phyloP scores from a whole-genome alignment of 2,113 vertebrate species.

The Channa argus region DNA sequence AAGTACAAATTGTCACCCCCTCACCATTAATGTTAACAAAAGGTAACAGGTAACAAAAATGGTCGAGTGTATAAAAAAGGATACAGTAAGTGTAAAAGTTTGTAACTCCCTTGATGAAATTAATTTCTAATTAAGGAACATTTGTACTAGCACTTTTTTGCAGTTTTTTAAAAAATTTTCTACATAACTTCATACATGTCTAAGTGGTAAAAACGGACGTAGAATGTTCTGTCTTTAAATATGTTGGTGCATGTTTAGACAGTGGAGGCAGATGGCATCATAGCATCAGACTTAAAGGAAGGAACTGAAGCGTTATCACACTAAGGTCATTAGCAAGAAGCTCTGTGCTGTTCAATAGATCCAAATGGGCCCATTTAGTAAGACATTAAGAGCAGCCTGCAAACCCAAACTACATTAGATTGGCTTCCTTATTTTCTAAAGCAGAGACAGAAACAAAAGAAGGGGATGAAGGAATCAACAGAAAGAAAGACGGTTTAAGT shows the following conservation, averaged over 20 bases:
- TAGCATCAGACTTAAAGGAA: slow-evolving; percentile 42
- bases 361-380: slow-evolving; percentile 67
- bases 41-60: no score
- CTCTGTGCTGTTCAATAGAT: slow-evolving; percentile 60
- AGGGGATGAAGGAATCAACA: background rate
- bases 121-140: background rate
- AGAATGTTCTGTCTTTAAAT: slow-evolving; percentile 38
- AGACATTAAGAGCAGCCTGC: slow-evolving; percentile 61
- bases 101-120: no score
- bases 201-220: slow-evolving; percentile 30
- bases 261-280: slow-evolving; percentile 21
- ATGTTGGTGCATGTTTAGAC: slow-evolving; percentile 25
- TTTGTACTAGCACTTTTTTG: no score
- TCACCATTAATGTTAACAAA: no score
- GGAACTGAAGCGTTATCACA: slow-evolving; percentile 59
- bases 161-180: slow-evolving; percentile 16
- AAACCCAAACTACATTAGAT: slow-evolving; percentile 50
- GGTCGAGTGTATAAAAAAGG: no score
- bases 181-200: background rate
- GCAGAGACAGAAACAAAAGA: slow-evolving; percentile 27
- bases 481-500: background rate
- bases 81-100: no score
- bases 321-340: slow-evolving; percentile 63
- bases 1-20: no score
- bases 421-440: slow-evolving; percentile 42